Evolutionary conservation across 2,797 vertebrate species (phyloP).

Genomic region (Podargus strigoides): DNA sequence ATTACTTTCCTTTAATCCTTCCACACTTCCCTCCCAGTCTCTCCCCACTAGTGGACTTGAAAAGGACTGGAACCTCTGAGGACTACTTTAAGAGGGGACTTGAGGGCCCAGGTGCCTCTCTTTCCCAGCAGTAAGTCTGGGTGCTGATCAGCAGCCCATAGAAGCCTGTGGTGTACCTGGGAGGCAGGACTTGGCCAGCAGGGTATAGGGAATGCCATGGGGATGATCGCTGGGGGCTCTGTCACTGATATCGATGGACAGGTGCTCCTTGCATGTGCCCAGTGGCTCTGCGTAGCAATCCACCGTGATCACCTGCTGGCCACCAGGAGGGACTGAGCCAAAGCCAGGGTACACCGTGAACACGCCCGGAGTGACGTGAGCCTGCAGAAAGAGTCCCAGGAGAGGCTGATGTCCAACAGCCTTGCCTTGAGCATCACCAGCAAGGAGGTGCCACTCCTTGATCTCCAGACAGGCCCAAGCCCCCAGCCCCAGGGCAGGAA

Average conservation of each 20-base stretch:
- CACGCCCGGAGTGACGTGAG: conserved; percentile 74
- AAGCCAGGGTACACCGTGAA: conserved; percentile 83
- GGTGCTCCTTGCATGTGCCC: conserved; percentile 78
- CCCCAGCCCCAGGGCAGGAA: background rate
- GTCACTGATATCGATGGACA: conserved; percentile 82
- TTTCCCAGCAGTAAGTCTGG: background rate
- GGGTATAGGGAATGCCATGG: conserved; percentile 77
- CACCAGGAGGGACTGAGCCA: conserved; percentile 73
- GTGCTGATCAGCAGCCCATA: background rate
- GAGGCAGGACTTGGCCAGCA: conserved; percentile 82
- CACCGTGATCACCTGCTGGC: conserved; percentile 79
- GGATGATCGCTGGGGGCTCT: conserved; percentile 81
- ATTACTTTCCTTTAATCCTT: background rate
- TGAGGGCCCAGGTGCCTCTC: background rate
- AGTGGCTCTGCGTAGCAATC: conserved; percentile 83
- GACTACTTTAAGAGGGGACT: background rate
- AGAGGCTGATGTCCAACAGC: background rate
- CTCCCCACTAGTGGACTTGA: background rate
- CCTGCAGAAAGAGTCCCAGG: conserved; percentile 62
- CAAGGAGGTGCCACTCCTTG: background rate
- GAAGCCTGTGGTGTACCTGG: conserved; percentile 75
- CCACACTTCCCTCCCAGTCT: background rate
- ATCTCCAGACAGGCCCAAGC: background rate
- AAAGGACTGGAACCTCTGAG: background rate
- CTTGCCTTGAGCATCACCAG: background rate